Evolutionary conservation across 2,113 vertebrate species (phyloP).

Genomic region (Jaculus jaculus): DNA sequence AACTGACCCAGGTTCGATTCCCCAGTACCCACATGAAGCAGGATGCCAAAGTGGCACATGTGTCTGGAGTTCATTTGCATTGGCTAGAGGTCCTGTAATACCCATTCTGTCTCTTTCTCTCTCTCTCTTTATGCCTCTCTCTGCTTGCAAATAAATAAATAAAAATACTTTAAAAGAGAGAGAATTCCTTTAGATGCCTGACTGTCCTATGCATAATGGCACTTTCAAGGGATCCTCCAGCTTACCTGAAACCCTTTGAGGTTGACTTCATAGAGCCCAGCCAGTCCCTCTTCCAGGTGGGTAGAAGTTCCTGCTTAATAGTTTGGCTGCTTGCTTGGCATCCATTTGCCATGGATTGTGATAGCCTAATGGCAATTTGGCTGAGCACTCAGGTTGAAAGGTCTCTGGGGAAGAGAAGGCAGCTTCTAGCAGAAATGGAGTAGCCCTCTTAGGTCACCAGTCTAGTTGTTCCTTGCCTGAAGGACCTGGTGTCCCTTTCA

Average conservation of each 20-base stretch:
- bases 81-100: no score
- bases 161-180: no score
- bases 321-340: background rate
- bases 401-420: background rate
- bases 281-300: slow-evolving; percentile 46
- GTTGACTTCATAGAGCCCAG: slow-evolving; percentile 59
- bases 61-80: no score
- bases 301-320: slow-evolving; percentile 41
- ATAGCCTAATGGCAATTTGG: background rate
- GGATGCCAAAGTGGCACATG: no score
- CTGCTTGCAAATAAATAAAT: no score
- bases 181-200: background rate
- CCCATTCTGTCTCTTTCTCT: no score
- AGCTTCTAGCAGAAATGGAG: background rate
- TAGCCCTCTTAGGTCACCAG: background rate
- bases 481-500: background rate
- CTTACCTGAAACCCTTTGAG: slow-evolving; percentile 41
- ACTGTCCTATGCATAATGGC: background rate
- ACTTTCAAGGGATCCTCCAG: slow-evolving; percentile 26
- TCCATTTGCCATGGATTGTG: background rate
- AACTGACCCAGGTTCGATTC: no score
- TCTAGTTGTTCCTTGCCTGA: background rate
- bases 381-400: background rate
- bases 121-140: no score
- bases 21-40: no score